These are phyloP conservation scores for Drosophila insularis DNA, from an alignment of 1,140 invertebrate genomes.

Conservation along the genomic window DNA sequence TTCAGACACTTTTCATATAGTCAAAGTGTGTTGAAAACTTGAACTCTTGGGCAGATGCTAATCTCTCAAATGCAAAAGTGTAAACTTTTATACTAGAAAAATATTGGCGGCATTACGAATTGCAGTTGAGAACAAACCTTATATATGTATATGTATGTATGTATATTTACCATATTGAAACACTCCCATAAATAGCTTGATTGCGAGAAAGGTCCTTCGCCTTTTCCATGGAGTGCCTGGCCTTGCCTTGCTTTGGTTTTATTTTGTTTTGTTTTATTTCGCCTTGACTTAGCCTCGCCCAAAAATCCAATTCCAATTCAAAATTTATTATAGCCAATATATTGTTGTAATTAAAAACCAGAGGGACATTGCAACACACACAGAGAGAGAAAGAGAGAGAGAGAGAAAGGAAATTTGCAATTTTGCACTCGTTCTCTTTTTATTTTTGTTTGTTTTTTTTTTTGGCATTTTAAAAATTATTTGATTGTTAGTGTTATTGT, in stretches of 20 bases:
- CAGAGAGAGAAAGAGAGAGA: too few species aligned
- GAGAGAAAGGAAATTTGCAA: slow-evolving; percentile 40
- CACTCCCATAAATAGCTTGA: slow-evolving; percentile 47
- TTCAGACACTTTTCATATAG: too few species aligned
- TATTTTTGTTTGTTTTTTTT: slow-evolving; percentile 17
- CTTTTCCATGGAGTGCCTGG: neutral
- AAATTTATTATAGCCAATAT: slow-evolving; percentile 55
- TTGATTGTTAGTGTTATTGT: too few species aligned
- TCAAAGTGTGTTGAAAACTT: too few species aligned
- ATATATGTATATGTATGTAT: slow-evolving; percentile 12
- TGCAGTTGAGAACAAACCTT: too few species aligned
- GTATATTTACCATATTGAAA: slow-evolving; percentile 7
- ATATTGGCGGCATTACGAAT: too few species aligned
- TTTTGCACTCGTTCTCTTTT: slow-evolving; percentile 31
- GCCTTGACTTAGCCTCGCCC: slow-evolving; percentile 33
- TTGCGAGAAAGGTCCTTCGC: slow-evolving; percentile 38
- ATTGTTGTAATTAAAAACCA: slow-evolving; percentile 51
- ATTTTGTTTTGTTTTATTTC: neutral
- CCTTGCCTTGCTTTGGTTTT: neutral
- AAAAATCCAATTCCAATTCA: slow-evolving; percentile 37
- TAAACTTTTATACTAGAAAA: too few species aligned
- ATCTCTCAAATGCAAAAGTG: too few species aligned
- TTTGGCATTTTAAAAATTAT: slow-evolving; percentile 40
- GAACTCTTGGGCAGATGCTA: too few species aligned
- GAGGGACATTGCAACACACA: slow-evolving; percentile 7